Evolutionary conservation across 1,140 invertebrate species (phyloP).

Genomic region (Eumaeus atala): DNA sequence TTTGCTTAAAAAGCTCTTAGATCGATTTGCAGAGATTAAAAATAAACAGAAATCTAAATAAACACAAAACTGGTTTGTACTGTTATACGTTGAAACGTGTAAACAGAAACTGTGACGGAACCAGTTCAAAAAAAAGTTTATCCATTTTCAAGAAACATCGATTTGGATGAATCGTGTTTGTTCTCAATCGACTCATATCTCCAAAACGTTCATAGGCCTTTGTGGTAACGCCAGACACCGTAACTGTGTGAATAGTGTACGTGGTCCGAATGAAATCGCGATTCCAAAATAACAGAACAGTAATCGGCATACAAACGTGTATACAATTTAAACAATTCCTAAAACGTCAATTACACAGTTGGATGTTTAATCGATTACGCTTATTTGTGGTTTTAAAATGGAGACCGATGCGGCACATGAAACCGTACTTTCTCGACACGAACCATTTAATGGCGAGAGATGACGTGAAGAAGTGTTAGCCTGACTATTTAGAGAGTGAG

Average conservation of each 20-base stretch:
- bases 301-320: not conserved
- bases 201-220: slow-evolving; percentile 44
- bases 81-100: slow-evolving; percentile 56
- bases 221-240: slow-evolving; percentile 37
- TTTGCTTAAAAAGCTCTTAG: not conserved
- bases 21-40: slow-evolving; percentile 35
- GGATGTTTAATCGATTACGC: slow-evolving; percentile 8
- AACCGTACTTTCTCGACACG: slow-evolving; percentile 56
- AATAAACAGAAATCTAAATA: slow-evolving; percentile 47
- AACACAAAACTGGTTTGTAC: slow-evolving; percentile 57
- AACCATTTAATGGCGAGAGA: slow-evolving; percentile 43
- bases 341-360: not conserved
- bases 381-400: slow-evolving; percentile 13
- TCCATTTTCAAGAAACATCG: slow-evolving; percentile 32
- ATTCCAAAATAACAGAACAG: slow-evolving; percentile 49
- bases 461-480: not conserved
- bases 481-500: slow-evolving; percentile 12
- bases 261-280: slow-evolving; percentile 58
- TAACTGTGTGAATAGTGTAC: slow-evolving; percentile 65
- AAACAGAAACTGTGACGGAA: slow-evolving; percentile 36
- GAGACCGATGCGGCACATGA: slow-evolving; percentile 34
- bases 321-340: not conserved
- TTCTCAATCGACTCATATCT: not conserved
- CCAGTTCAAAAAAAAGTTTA: slow-evolving; percentile 37
- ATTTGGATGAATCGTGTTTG: slow-evolving; percentile 8